Conservation (phyloP, 1,140 invertebrate species). For the Drosophila bocki region DNA sequence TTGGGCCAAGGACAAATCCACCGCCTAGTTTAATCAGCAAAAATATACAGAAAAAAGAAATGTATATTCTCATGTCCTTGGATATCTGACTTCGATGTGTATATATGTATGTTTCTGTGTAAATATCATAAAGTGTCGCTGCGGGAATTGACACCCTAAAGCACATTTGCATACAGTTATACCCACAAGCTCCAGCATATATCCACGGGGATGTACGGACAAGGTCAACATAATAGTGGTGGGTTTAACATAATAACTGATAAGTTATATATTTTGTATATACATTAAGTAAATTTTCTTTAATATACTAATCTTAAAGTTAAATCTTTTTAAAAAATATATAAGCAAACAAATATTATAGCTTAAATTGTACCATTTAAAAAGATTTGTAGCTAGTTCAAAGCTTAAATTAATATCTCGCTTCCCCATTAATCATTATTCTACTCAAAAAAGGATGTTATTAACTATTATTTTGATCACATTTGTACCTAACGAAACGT, state of each 20-base stretch:
- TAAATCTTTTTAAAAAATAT: neutral
- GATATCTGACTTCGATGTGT: neutral
- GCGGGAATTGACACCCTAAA: slow-evolving; percentile 54
- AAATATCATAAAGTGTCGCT: slow-evolving; percentile 61
- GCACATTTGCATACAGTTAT: slow-evolving; percentile 49
- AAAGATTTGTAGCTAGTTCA: fast-evolving
- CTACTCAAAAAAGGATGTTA: too few relatives aligned
- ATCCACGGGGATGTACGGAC: neutral
- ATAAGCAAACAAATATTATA: neutral
- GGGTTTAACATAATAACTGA: neutral
- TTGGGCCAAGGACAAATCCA: slow-evolving; percentile 50
- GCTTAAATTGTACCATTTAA: neutral
- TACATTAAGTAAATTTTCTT: neutral
- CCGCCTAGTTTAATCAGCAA: slow-evolving; percentile 69
- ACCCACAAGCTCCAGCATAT: slow-evolving; percentile 4
- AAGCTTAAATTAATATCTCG: neutral
- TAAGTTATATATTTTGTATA: neutral
- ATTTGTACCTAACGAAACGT: slow-evolving; percentile 5
- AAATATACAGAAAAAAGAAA: slow-evolving; percentile 42
- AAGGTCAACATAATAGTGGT: neutral
- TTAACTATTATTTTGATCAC: slow-evolving; percentile 9
- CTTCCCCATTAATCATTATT: neutral
- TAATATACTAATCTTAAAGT: too few relatives aligned
- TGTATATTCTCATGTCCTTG: slow-evolving; percentile 9
- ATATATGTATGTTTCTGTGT: neutral